Percentiles rank a stretch among this genome's conserved stretches.
These are phyloP conservation scores for Nycticorax nycticorax DNA, from an alignment of 2,113 vertebrate species.

Conservation along the genomic window DNA sequence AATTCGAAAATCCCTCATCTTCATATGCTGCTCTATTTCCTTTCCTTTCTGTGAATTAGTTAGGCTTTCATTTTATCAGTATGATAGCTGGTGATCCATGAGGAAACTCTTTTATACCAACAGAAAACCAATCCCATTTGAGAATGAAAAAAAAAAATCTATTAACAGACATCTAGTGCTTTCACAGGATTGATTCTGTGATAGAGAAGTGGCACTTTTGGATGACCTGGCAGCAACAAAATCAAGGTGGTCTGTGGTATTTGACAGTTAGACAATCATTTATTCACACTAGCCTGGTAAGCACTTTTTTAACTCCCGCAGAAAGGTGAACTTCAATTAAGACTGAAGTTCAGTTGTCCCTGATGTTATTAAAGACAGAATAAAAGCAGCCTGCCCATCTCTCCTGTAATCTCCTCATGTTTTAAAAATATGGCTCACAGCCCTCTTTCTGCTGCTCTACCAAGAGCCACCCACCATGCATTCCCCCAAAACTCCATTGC, in stretches of 20 bases:
- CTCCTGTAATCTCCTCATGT: background rate
- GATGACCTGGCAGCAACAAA: slow-evolving; percentile 32
- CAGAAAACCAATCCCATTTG: slow-evolving; percentile 6
- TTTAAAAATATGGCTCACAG: background rate
- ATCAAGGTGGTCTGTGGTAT: slow-evolving; percentile 12
- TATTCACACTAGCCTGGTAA: slow-evolving; percentile 30
- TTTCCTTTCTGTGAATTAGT: background rate
- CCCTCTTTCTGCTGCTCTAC: background rate
- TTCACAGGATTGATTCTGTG: slow-evolving; percentile 41
- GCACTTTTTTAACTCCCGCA: background rate
- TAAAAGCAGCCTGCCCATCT: background rate
- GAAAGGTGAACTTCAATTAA: slow-evolving; percentile 24
- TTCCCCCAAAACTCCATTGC: background rate
- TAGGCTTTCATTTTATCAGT: background rate
- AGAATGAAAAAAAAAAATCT: slow-evolving; percentile 2
- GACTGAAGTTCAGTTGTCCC: background rate
- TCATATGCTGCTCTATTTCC: background rate
- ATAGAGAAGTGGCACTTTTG: slow-evolving; percentile 8
- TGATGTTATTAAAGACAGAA: background rate
- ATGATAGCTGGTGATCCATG: background rate
- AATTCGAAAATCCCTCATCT: background rate
- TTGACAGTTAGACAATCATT: slow-evolving; percentile 56
- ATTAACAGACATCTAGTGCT: slow-evolving; percentile 5
- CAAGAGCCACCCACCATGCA: background rate
- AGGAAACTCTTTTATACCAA: background rate